These are phyloP conservation scores for Eupeodes luniger DNA, from an alignment of 2,888 invertebrate genomes.

Conservation along the genomic window DNA sequence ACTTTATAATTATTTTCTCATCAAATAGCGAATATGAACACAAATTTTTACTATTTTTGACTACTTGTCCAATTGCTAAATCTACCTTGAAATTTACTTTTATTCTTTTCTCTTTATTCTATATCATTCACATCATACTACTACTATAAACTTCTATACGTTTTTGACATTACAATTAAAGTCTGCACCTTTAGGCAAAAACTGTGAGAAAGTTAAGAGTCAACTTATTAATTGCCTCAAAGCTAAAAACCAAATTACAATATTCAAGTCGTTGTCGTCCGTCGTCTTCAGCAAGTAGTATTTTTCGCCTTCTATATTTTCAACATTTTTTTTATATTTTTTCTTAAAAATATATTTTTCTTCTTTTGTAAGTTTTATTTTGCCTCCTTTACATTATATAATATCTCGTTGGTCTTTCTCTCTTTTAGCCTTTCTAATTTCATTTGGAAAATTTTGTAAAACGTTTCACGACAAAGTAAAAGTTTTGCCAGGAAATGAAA, in stretches of 20 bases:
- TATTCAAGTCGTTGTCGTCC: constrained; percentile 49
- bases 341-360: neutral
- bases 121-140: neutral
- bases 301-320: constrained; percentile 23
- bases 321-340: constrained; percentile 1
- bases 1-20: too few relatives aligned
- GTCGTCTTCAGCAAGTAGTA: constrained; percentile 36
- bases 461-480: constrained; percentile 71
- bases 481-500: constrained; percentile 70
- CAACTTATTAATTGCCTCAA: constrained; percentile 73
- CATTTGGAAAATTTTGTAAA: constrained; percentile 67
- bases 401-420: neutral
- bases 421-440: constrained; percentile 62
- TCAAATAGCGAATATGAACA: too few relatives aligned
- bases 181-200: constrained; percentile 64
- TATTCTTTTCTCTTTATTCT: neutral
- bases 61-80: neutral
- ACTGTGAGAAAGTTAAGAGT: constrained; percentile 59
- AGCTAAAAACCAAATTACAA: constrained; percentile 70
- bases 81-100: neutral
- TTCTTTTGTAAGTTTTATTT: constrained; percentile 13
- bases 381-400: neutral
- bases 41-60: too few relatives aligned
- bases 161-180: constrained; percentile 67
- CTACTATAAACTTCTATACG: neutral